phyloP scores from a whole-genome alignment of 2,797 vertebrate species.

The Pseudochromis fuscus region DNA sequence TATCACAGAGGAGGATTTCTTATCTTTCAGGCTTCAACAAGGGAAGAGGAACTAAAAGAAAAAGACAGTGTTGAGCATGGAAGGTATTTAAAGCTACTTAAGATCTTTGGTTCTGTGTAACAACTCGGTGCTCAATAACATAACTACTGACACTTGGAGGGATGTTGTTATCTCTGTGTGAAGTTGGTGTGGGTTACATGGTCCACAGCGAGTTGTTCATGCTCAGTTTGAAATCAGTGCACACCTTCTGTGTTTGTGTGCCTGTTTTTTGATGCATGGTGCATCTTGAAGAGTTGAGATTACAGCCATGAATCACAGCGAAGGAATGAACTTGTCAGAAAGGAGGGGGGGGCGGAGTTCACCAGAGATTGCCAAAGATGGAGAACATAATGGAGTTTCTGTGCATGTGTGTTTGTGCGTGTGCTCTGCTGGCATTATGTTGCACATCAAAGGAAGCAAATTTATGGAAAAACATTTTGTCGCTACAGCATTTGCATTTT shows the following conservation, averaged over 20 bases:
- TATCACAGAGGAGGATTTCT: background rate
- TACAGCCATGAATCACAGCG: conserved; percentile 60
- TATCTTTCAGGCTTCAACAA: conserved; percentile 6
- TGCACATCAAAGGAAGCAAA: conserved; percentile 23
- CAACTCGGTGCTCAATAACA: background rate
- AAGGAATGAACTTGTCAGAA: conserved; percentile 57
- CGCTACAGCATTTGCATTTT: conserved; percentile 36
- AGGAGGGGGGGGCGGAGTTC: background rate
- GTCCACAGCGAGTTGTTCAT: background rate
- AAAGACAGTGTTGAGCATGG: background rate
- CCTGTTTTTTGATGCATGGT: conserved; percentile 41
- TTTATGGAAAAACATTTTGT: conserved; percentile 20
- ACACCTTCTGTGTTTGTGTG: conserved; percentile 14
- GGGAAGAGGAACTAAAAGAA: background rate
- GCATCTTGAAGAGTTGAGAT: conserved; percentile 57
- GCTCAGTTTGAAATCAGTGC: conserved; percentile 18
- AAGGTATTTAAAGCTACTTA: too few species aligned
- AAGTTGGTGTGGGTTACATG: too few species aligned
- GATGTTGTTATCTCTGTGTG: background rate
- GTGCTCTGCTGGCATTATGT: conserved; percentile 16
- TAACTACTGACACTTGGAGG: background rate
- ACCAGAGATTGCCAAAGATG: conserved; percentile 49
- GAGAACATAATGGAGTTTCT: conserved; percentile 39
- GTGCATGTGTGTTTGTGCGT: background rate
- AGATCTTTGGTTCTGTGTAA: too few species aligned